phyloP scores from a whole-genome alignment of 1,140 invertebrate species.

The Hetaerina americana region DNA sequence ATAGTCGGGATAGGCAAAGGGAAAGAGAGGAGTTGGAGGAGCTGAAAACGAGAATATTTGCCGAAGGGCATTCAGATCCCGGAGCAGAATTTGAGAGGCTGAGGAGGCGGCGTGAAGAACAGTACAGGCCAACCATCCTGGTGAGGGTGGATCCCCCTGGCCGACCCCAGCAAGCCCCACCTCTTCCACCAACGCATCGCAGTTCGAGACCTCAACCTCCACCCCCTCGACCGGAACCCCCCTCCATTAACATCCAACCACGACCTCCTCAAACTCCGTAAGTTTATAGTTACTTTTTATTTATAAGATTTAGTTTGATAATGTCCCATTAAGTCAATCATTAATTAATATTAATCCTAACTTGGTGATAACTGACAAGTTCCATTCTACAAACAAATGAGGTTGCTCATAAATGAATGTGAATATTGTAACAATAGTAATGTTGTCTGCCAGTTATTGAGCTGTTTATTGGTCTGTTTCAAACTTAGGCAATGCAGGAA shows the following conservation, averaged over 20 bases:
- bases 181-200: not conserved
- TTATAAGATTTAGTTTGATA: too few relatives aligned
- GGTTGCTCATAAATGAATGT: too few relatives aligned
- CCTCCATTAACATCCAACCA: not conserved
- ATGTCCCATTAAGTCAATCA: too few relatives aligned
- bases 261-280: not conserved
- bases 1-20: slow-evolving; percentile 74
- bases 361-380: too few relatives aligned
- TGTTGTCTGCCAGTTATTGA: too few relatives aligned
- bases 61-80: slow-evolving; percentile 58
- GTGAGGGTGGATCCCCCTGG: slow-evolving; percentile 26
- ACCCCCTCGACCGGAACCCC: not conserved
- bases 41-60: slow-evolving; percentile 66
- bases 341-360: too few relatives aligned
- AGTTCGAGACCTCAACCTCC: not conserved
- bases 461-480: too few relatives aligned
- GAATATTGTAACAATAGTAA: too few relatives aligned
- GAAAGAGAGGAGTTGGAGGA: slow-evolving; percentile 90
- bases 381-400: too few relatives aligned
- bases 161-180: not conserved
- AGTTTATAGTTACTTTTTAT: too few relatives aligned
- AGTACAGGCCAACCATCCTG: slow-evolving; percentile 66
- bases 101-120: slow-evolving; percentile 50
- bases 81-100: slow-evolving; percentile 68
- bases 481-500: too few relatives aligned